These are phyloP conservation scores for Antheraea assamensis DNA, from an alignment of 2,888 invertebrate species.

Conservation along the genomic window DNA sequence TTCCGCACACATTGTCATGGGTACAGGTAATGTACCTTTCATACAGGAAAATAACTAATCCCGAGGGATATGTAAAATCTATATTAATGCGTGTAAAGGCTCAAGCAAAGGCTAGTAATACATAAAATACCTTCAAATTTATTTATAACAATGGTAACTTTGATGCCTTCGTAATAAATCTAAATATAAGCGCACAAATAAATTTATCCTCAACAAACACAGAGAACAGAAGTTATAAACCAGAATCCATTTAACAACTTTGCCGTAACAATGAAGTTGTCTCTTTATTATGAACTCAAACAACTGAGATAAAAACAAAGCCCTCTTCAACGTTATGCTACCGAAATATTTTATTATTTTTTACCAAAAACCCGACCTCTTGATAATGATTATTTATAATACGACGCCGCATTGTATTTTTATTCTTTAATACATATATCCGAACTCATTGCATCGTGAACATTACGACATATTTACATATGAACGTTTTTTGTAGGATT, in stretches of 20 bases:
- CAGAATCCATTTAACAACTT: constrained; percentile 14
- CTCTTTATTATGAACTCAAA: constrained; percentile 10
- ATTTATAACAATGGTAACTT: neutral
- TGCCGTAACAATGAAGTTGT: constrained; percentile 13
- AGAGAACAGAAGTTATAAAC: constrained; percentile 14
- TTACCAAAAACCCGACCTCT: neutral
- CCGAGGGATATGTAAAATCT: too few species aligned
- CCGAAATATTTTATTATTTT: neutral
- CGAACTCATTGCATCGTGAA: neutral
- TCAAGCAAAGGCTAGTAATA: too few species aligned
- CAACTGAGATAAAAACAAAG: neutral
- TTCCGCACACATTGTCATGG: too few species aligned
- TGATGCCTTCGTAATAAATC: neutral
- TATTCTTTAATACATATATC: neutral
- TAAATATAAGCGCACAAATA: constrained; percentile 2
- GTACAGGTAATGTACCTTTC: too few species aligned
- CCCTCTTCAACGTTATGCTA: neutral
- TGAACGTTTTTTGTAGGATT: too few species aligned
- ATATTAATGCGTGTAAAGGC: too few species aligned
- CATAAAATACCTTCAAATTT: neutral
- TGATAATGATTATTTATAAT: neutral
- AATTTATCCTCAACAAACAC: constrained; percentile 18
- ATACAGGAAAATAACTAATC: too few species aligned
- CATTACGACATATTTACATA: neutral
- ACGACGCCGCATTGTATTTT: neutral